Evolutionary conservation across 2,797 vertebrate species (phyloP), one percentile per base, ranked within the genome.

Genomic region (Meda fulgida): DNA sequence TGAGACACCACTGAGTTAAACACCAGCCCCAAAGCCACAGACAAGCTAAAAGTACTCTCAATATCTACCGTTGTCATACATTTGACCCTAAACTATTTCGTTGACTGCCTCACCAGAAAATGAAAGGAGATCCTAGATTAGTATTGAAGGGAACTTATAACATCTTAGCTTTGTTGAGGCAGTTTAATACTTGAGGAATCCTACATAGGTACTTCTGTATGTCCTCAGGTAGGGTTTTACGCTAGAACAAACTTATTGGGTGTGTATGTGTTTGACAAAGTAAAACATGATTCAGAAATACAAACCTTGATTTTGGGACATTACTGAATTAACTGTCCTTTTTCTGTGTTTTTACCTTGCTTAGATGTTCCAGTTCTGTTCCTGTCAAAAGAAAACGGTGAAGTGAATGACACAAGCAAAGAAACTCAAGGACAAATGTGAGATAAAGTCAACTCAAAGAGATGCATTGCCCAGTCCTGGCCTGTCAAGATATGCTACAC

Each of bases 1-100:
- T 60, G 67, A 80, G 84, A 83, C 58, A 19, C 40, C 70, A 26
- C 76, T 46, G 81, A 86, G 76, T 86, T 86, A 75, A 86, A 83
- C 85, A 83, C 75, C 46, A 80, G 58, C 43, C 67, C 66, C 31
- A 53, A 53, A 31, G 58, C 79, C 78, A 72, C 38, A 38, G 72
- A 69, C 85, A 73, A 67, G 29, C 51, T 81, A 40, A 81, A 85
- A 78, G 63, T 77, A 48, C 63, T 40, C 43, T 76, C 60, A 23
- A 48, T 77, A 34, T 55, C 65, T 70, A 8, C 53, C 5, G 31
- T 36, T 67, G 60, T 65, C 34, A 40, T 40, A 21, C 21, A 55
- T 70, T 31, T 78, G 46, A 84, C 63, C 34, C 48, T 67, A 31
- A 43, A 69, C 65, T 66, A 26, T 77, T 83, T 53, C 3, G 43